Evolutionary conservation across 2,113 vertebrate genomes (phyloP).

Genomic region (Carettochelys insculpta): DNA sequence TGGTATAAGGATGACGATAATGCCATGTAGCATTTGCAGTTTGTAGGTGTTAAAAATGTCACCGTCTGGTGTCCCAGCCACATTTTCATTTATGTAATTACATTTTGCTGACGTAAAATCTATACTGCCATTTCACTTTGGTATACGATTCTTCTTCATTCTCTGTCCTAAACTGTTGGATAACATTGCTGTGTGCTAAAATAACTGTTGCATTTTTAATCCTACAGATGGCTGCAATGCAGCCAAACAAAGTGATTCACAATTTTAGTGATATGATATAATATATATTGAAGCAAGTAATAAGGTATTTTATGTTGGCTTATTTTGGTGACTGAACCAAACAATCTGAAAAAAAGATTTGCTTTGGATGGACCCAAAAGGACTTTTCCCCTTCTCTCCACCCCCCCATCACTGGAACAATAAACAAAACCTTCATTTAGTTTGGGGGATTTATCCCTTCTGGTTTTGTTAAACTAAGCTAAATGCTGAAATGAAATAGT

Average conservation of each 20-base stretch:
- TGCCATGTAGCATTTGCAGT: too few relatives aligned
- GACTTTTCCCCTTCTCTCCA: too few relatives aligned
- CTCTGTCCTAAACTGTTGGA: slow-evolving; percentile 18
- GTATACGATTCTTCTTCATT: slow-evolving; percentile 1
- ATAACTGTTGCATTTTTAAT: not conserved
- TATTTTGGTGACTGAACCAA: too few relatives aligned
- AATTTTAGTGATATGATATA: too few relatives aligned
- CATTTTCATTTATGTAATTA: slow-evolving; percentile 46
- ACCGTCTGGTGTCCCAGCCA: not conserved
- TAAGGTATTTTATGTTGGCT: too few relatives aligned
- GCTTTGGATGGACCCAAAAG: too few relatives aligned
- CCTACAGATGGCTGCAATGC: not conserved
- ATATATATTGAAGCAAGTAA: too few relatives aligned
- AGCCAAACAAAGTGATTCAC: too few relatives aligned
- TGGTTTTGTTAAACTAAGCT: not conserved
- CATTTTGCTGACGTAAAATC: slow-evolving; percentile 25
- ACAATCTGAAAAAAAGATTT: too few relatives aligned
- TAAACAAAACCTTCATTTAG: not conserved
- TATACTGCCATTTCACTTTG: not conserved
- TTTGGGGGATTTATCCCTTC: not conserved
- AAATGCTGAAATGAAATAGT: not conserved
- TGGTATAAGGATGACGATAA: not conserved
- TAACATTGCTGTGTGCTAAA: not conserved
- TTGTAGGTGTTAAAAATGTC: not conserved
- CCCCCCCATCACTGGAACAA: too few relatives aligned